Conservation (phyloP, 2,888 invertebrate genomes). For the Xestoiulus laeticollis region DNA sequence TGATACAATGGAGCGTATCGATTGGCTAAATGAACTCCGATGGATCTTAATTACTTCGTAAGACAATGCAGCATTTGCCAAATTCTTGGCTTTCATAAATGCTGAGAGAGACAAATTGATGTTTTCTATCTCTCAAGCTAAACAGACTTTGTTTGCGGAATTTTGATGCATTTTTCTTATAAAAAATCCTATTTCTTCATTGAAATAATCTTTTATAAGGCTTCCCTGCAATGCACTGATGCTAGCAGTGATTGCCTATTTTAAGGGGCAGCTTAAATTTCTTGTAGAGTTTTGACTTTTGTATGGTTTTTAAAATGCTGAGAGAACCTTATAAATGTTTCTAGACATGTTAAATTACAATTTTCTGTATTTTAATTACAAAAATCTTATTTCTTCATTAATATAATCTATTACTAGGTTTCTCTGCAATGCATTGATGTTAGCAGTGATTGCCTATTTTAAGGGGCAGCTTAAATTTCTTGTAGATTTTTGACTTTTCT, state of each 20-base stretch:
- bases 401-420: background rate
- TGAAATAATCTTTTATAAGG: background rate
- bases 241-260: background rate
- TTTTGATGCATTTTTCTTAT: background rate
- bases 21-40: constrained; percentile 32
- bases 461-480: background rate
- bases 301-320: too few species aligned
- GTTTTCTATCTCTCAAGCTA: background rate
- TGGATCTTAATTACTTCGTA: background rate
- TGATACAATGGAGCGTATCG: background rate
- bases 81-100: constrained; percentile 15
- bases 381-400: too few species aligned
- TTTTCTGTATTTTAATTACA: too few species aligned
- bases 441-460: background rate
- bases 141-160: background rate
- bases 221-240: background rate
- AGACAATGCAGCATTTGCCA: constrained; percentile 31
- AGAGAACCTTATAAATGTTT: too few species aligned
- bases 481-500: too few species aligned
- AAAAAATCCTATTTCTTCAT: too few species aligned
- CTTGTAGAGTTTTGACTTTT: too few species aligned
- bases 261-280: background rate
- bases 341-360: too few species aligned
- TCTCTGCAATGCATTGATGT: too few species aligned
- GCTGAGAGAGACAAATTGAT: background rate